phyloP scores from a whole-genome alignment of 2,797 vertebrate genomes.

The Phrynocephalus guinanensis region DNA sequence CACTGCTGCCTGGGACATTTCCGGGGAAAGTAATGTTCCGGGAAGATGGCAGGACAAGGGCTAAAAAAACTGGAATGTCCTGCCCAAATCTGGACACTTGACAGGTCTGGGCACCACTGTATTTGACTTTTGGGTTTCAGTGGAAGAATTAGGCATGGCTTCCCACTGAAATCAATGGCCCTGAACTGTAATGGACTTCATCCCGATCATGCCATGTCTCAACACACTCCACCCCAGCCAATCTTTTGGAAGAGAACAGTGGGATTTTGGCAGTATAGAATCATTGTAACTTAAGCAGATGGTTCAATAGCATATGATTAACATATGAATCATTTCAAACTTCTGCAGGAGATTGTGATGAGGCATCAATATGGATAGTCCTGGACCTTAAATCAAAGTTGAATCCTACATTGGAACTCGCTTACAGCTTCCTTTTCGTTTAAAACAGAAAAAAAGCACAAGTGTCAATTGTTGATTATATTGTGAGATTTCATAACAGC shows the following conservation, averaged over 20 bases:
- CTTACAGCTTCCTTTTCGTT: constrained; percentile 63
- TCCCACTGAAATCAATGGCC: background rate
- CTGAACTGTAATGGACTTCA: background rate
- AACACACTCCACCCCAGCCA: too few relatives aligned
- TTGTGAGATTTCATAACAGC: constrained; percentile 67
- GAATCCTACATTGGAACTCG: constrained; percentile 51
- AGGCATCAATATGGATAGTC: constrained; percentile 60
- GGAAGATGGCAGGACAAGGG: too few relatives aligned
- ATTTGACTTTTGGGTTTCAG: background rate
- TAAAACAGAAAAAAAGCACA: constrained; percentile 48
- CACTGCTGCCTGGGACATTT: too few relatives aligned
- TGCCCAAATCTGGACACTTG: too few relatives aligned
- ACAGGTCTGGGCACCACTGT: too few relatives aligned
- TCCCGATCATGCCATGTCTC: background rate
- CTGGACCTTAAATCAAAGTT: constrained; percentile 53
- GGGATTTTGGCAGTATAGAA: background rate
- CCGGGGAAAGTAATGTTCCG: too few relatives aligned
- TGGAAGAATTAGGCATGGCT: background rate
- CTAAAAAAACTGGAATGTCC: too few relatives aligned
- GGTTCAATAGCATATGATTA: background rate
- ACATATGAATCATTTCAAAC: background rate
- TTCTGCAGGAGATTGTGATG: background rate
- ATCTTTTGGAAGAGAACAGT: background rate
- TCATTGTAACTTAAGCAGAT: background rate
- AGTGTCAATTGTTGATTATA: constrained; percentile 57